Percentiles rank a stretch among this genome's conserved stretches.
phyloP scores from a whole-genome alignment of 2,113 vertebrate species.

The Hippocampus mohnikei region DNA sequence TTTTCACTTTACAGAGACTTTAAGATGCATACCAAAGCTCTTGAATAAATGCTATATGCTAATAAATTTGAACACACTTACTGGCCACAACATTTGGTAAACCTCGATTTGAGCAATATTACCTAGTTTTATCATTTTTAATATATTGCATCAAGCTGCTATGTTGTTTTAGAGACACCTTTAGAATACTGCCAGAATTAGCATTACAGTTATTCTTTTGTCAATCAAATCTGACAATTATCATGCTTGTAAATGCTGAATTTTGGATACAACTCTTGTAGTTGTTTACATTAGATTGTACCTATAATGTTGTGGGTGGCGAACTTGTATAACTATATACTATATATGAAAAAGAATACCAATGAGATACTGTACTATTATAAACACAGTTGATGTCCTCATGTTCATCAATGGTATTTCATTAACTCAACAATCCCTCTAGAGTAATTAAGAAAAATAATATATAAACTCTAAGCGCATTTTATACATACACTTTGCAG shows the following conservation, averaged over 20 bases:
- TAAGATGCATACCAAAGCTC: not conserved
- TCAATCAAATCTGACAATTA: too few relatives aligned
- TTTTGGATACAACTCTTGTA: not conserved
- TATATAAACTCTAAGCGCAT: not conserved
- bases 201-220: too few relatives aligned
- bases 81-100: too few relatives aligned
- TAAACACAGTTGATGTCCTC: not conserved
- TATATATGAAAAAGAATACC: not conserved
- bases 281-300: not conserved
- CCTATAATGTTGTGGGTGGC: not conserved
- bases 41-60: too few relatives aligned
- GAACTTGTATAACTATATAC: not conserved
- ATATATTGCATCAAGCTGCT: not conserved
- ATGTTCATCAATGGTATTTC: not conserved
- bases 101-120: not conserved
- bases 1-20: not conserved
- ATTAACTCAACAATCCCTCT: not conserved
- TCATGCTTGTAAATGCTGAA: too few relatives aligned
- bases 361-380: not conserved
- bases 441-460: not conserved
- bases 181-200: too few relatives aligned
- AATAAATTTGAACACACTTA: too few relatives aligned
- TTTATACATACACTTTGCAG: not conserved
- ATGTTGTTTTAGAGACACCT: too few relatives aligned
- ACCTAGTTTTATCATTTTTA: not conserved